phyloP scores from a whole-genome alignment of 2,888 invertebrate species.

The Orthosia gracilis region DNA sequence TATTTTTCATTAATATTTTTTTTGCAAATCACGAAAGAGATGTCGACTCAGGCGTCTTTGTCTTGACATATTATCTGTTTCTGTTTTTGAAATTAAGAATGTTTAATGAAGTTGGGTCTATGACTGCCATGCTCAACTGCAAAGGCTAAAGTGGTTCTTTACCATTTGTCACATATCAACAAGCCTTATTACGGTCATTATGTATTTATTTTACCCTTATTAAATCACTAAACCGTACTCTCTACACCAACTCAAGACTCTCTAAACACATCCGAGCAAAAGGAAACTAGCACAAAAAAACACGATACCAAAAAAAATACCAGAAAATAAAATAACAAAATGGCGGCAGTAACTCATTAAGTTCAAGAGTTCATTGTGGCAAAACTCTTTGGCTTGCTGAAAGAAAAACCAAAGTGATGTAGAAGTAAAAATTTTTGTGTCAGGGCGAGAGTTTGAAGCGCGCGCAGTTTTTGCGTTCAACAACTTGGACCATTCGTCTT shows the following conservation, averaged over 20 bases:
- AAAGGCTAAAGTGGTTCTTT: not conserved
- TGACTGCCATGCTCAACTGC: no score
- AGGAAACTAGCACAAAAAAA: not conserved
- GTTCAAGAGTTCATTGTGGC: slow-evolving; percentile 56
- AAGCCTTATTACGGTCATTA: not conserved
- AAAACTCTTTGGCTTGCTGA: slow-evolving; percentile 47
- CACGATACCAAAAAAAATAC: not conserved
- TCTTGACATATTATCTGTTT: no score
- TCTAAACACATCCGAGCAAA: slow-evolving; percentile 28
- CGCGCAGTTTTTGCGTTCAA: slow-evolving; percentile 80
- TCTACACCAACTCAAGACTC: not conserved
- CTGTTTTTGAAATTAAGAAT: no score
- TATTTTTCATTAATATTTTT: no score
- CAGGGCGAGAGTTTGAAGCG: slow-evolving; percentile 59
- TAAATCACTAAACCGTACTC: no score
- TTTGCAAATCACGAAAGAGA: no score
- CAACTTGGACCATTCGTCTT: slow-evolving; percentile 88
- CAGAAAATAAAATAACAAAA: slow-evolving; percentile 39
- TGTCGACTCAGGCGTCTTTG: no score
- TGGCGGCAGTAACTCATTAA: slow-evolving; percentile 57
- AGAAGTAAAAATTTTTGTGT: slow-evolving; percentile 66
- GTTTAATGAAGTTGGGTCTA: no score
- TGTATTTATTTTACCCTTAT: not conserved
- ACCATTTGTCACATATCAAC: not conserved
- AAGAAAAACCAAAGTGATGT: slow-evolving; percentile 67